Percentiles rank a stretch among this genome's conserved stretches.
Conservation (phyloP, 2,888 invertebrate species). For the Hirtodrosophila histrioides region DNA sequence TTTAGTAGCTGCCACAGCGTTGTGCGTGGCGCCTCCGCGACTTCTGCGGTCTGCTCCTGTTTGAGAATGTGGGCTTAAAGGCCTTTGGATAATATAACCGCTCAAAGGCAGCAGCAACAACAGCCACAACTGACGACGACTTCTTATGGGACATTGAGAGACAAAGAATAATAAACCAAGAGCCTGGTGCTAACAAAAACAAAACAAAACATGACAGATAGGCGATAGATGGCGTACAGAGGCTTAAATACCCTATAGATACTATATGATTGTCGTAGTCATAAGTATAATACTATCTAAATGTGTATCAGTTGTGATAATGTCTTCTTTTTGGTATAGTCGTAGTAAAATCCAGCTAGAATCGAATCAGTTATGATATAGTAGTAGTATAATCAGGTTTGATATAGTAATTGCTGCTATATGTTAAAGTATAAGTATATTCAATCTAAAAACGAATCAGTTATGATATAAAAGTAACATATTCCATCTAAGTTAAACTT, state of each 20-base stretch:
- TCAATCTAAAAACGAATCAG: too few species aligned
- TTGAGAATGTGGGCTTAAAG: slow-evolving; percentile 22
- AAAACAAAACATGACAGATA: slow-evolving; percentile 37
- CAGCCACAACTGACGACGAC: slow-evolving; percentile 50
- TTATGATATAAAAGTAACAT: too few species aligned
- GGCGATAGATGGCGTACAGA: too few species aligned
- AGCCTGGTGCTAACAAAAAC: slow-evolving; percentile 47
- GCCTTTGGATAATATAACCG: slow-evolving; percentile 54
- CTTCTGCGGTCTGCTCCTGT: slow-evolving; percentile 21
- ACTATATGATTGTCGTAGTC: neutral
- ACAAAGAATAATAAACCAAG: slow-evolving; percentile 70
- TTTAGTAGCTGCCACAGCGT: neutral
- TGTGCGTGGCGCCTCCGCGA: slow-evolving; percentile 15
- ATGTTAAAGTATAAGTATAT: too few species aligned
- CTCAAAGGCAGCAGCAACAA: slow-evolving; percentile 39
- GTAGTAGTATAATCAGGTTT: too few species aligned
- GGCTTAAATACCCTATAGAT: slow-evolving; percentile 13
- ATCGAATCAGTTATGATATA: too few species aligned
- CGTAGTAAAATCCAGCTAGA: too few species aligned
- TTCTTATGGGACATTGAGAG: slow-evolving; percentile 67
- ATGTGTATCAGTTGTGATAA: too few species aligned
- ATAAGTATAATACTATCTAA: too few species aligned
- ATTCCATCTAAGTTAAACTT: too few species aligned
- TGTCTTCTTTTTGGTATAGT: too few species aligned
- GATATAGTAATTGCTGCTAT: too few species aligned